Evolutionary conservation across 53 echinoderm and acorn worm species (phyloP), one percentile per base, ranked within the genome.

Genomic region (Echinarachnius parma): DNA sequence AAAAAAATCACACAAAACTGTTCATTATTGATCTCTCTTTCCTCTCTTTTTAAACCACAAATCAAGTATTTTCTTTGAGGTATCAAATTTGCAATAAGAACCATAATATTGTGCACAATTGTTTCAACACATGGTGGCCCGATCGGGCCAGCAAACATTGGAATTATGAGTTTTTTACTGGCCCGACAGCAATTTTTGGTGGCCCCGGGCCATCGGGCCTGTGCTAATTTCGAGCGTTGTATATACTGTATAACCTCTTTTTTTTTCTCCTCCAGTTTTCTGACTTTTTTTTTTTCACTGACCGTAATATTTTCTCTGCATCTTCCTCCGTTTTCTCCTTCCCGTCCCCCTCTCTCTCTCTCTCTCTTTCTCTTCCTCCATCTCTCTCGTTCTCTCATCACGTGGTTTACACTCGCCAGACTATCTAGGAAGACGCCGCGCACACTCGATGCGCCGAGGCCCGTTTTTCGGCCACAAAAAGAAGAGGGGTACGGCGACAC

Each of bases 361-460:
- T 63, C 29, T 34, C 66, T 42, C 2, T n/a, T 31, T 42, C 66
- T 44, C 63, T 75, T 64, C n/a, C n/a, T n/a, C n/a, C n/a, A n/a
- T 55, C 46, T 55, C 66, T 77, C 48, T 77, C 1, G 48, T 58
- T 66, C 59, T 66, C 26, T 60, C 48, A 3, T 16, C 46, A 20
- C 44, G 47, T 50, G 37, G 48, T 19, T 66, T 48, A 19, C 59
- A 33, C 26, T 23, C 44, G 24, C 42, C 78, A n/a, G 84, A 84
- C 63, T 84, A 84, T 64, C 64, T 84, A 65, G 71, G 78, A 53
- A 53, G 84, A 22, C 62, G 84, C 15, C 57, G 74, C 26, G 34
- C 56, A 11, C 56, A 55, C 26, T 72, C 74, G 42, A 54, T 72
- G 55, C 55, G 57, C 55, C 55, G 56, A 72, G 39, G 55, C 46